Percentiles rank a stretch among this genome's conserved stretches.
These are phyloP conservation scores for Bubo scandiacus DNA, from an alignment of 2,113 vertebrate genomes.

Conservation along the genomic window DNA sequence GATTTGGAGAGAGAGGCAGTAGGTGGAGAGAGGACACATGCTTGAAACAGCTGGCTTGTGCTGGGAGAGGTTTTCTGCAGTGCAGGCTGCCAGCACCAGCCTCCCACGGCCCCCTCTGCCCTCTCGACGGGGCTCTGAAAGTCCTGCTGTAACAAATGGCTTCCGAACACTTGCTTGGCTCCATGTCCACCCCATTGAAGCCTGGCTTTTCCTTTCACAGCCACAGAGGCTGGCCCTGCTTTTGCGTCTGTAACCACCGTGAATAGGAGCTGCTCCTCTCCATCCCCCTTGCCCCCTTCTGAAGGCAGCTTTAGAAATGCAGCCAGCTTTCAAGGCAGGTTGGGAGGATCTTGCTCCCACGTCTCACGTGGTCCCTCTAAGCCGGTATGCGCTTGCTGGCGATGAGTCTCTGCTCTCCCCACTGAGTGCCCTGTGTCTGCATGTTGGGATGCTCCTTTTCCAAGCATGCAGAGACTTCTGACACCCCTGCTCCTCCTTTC, in stretches of 20 bases:
- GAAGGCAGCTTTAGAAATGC: slow-evolving; percentile 11
- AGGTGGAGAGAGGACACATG: not conserved
- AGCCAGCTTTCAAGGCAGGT: not conserved
- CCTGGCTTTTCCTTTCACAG: slow-evolving; percentile 18
- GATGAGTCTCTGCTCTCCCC: not conserved
- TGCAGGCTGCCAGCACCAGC: not conserved
- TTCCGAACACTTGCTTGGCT: slow-evolving; percentile 48
- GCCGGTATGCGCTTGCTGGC: not conserved
- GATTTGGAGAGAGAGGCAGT: not conserved
- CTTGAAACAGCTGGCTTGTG: slow-evolving; percentile 14
- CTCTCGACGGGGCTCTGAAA: not conserved
- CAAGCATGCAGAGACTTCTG: not conserved
- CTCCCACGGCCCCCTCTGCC: slow-evolving; percentile 54
- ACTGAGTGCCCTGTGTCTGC: not conserved
- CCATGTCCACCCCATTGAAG: not conserved
- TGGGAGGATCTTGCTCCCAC: not conserved
- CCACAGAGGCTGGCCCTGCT: not conserved
- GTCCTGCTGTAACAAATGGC: slow-evolving; percentile 43
- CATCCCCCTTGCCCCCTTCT: not conserved
- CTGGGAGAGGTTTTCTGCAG: not conserved
- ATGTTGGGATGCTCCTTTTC: not conserved
- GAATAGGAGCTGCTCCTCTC: slow-evolving; percentile 30
- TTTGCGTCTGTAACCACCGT: not conserved
- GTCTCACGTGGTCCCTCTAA: not conserved
- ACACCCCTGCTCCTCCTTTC: not conserved